Conservation (phyloP, 2,113 vertebrate genomes). For the Pseudonaja textilis region DNA sequence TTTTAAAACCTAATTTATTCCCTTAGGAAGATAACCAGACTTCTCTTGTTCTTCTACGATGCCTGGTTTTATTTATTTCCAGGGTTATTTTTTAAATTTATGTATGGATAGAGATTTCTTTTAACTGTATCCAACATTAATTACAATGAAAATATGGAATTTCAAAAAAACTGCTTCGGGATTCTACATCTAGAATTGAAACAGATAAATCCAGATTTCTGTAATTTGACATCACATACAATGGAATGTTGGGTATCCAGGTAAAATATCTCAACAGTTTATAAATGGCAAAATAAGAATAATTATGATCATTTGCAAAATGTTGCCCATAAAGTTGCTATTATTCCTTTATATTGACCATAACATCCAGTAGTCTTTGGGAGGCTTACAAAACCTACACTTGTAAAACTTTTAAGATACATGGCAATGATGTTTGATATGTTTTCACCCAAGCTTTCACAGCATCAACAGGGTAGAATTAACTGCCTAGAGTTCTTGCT, state of each 20-base stretch:
- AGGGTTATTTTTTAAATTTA: conserved; percentile 51
- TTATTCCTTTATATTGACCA: not conserved
- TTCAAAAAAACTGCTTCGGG: conserved; percentile 40
- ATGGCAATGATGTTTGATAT: not conserved
- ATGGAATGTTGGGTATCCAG: not conserved
- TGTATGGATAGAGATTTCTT: conserved; percentile 55
- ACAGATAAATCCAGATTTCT: not conserved
- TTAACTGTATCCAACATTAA: not conserved
- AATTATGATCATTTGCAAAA: not conserved
- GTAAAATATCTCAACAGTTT: not conserved
- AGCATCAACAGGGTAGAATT: not conserved
- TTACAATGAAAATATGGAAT: conserved; percentile 39
- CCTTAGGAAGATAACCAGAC: conserved; percentile 52
- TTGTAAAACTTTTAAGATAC: not conserved
- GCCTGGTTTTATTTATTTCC: conserved; percentile 34
- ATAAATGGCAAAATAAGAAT: not conserved
- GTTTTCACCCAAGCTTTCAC: not conserved
- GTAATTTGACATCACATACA: not conserved
- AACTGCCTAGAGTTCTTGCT: not conserved
- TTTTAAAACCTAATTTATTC: conserved; percentile 56
- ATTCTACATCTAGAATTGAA: not conserved
- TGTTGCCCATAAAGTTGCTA: not conserved
- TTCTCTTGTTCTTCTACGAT: conserved; percentile 43
- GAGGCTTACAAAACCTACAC: not conserved
- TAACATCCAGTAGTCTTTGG: not conserved